phyloP scores from a whole-genome alignment of 2,888 invertebrate genomes.

The Molanna angustata region DNA sequence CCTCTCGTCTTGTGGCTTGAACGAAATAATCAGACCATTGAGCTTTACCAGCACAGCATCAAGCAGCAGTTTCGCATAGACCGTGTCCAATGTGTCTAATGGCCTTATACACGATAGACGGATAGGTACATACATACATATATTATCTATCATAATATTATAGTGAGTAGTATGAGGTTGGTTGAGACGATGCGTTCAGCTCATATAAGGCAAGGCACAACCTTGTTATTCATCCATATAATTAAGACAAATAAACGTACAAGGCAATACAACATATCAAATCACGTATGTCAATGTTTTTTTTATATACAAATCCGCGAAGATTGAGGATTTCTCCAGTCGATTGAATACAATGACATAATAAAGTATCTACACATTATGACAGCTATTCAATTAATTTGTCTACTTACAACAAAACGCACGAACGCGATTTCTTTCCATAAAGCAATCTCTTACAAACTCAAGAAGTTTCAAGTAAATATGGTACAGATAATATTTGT shows the following conservation, averaged over 20 bases:
- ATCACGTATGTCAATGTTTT: neutral
- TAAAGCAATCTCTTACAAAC: too few species aligned
- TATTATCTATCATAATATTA: too few species aligned
- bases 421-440: neutral
- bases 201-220: slow-evolving; percentile 10
- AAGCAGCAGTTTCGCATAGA: too few species aligned
- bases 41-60: neutral
- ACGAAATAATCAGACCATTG: neutral
- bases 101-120: slow-evolving; percentile 3
- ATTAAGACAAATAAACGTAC: slow-evolving; percentile 11
- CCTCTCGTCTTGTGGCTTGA: neutral
- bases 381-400: too few species aligned
- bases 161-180: too few species aligned
- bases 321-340: too few species aligned
- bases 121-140: too few species aligned
- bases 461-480: too few species aligned
- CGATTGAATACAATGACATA: too few species aligned
- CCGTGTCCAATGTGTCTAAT: too few species aligned
- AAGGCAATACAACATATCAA: slow-evolving; percentile 14
- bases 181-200: slow-evolving; percentile 17
- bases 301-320: neutral
- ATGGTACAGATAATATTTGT: too few species aligned
- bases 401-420: neutral
- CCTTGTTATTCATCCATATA: slow-evolving; percentile 13
- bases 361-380: too few species aligned